These are phyloP conservation scores for Charaxes varanes DNA, from an alignment of 1,140 invertebrate genomes.

Conservation along the genomic window DNA sequence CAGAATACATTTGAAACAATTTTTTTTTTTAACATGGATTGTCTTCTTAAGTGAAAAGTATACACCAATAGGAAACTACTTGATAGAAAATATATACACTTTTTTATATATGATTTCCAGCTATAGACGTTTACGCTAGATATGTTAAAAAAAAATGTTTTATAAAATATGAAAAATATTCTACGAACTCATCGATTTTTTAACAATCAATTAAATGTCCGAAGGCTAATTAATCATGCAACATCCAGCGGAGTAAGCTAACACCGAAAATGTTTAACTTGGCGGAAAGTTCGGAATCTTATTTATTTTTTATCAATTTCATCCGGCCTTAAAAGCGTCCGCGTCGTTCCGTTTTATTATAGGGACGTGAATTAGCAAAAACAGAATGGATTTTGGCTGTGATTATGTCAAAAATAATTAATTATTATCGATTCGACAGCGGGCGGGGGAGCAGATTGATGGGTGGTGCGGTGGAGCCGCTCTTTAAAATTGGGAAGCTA, in stretches of 20 bases:
- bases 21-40: too few relatives aligned
- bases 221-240: conserved; percentile 46
- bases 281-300: conserved; percentile 56
- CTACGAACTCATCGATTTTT: conserved; percentile 9
- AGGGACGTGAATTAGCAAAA: conserved; percentile 75
- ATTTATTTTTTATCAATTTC: conserved; percentile 74
- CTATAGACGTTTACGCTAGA: background rate
- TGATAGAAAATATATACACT: too few relatives aligned
- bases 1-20: too few relatives aligned
- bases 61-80: too few relatives aligned
- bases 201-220: conserved; percentile 12
- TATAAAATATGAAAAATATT: too few relatives aligned
- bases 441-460: conserved; percentile 61
- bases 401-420: conserved; percentile 77
- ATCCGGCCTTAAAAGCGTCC: conserved; percentile 64
- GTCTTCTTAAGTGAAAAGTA: too few relatives aligned
- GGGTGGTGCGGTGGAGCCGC: conserved; percentile 44
- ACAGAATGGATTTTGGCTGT: conserved; percentile 74
- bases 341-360: conserved; percentile 66
- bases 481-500: conserved; percentile 70
- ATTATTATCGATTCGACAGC: conserved; percentile 73
- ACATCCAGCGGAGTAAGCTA: conserved; percentile 39
- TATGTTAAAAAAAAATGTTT: conserved; percentile 1
- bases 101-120: too few relatives aligned
- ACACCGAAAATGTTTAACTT: conserved; percentile 60